phyloP scores from a whole-genome alignment of 2,888 invertebrate species.

The Andricus quercusramuli region DNA sequence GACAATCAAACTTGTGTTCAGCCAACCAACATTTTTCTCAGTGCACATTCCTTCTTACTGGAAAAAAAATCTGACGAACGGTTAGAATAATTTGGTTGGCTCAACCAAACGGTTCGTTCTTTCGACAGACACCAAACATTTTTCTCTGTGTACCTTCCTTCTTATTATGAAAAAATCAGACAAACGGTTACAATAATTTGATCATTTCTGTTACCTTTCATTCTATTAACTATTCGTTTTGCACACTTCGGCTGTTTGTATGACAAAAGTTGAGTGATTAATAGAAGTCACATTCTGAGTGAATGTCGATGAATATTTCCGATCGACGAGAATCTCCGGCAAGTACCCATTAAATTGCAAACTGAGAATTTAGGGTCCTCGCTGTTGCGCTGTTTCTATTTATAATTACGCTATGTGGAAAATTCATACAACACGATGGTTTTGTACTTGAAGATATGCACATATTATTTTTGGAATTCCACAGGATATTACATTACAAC shows the following conservation, averaged over 20 bases:
- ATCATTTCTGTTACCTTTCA: background rate
- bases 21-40: no score
- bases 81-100: background rate
- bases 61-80: no score
- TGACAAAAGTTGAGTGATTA: background rate
- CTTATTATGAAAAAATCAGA: background rate
- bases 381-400: constrained; percentile 73
- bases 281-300: constrained; percentile 12
- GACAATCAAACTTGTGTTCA: no score
- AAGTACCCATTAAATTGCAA: constrained; percentile 56
- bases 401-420: constrained; percentile 57
- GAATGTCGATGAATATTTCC: constrained; percentile 8
- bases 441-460: constrained; percentile 19
- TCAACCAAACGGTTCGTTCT: no score
- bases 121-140: no score
- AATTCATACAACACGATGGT: constrained; percentile 21
- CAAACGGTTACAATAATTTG: background rate
- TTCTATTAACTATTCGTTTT: background rate
- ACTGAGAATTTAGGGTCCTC: constrained; percentile 71
- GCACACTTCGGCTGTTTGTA: background rate
- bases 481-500: background rate
- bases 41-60: no score
- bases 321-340: background rate
- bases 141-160: no score
- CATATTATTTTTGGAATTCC: background rate